Conservation (phyloP, 2,797 vertebrate species). For the Erethizon dorsatum region DNA sequence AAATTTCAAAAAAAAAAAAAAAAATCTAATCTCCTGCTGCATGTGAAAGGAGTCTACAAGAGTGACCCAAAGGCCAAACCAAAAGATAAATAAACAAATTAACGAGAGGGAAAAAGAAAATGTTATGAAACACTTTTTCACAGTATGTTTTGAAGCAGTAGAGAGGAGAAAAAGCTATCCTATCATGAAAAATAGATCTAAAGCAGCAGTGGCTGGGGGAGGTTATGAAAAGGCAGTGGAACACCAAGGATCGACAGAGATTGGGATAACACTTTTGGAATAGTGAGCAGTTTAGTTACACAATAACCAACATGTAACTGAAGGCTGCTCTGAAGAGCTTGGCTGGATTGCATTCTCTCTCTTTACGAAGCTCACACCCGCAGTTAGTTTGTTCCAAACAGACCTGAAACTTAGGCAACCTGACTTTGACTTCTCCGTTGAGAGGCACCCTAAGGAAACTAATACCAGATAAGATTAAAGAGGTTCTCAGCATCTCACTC, state of each 20-base stretch:
- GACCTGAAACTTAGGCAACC: conserved; percentile 62
- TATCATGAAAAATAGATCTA: conserved; percentile 82
- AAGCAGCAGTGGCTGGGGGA: conserved; percentile 54
- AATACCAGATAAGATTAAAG: conserved; percentile 67
- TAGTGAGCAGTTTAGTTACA: conserved; percentile 70
- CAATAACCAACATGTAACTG: neutral
- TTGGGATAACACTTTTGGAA: conserved; percentile 57
- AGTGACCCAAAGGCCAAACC: conserved; percentile 54
- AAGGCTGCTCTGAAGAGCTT: conserved; percentile 55
- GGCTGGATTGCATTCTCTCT: neutral
- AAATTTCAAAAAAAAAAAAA: conserved; percentile 75
- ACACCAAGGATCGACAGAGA: conserved; percentile 48
- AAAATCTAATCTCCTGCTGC: conserved; percentile 54
- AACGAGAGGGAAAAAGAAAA: conserved; percentile 39
- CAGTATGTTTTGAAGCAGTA: conserved; percentile 60
- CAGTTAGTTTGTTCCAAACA: neutral
- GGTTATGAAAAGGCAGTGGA: conserved; percentile 28
- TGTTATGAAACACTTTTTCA: conserved; percentile 60
- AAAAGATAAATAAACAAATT: neutral
- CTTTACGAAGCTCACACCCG: neutral
- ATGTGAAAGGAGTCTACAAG: neutral
- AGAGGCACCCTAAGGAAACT: conserved; percentile 57
- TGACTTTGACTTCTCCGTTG: conserved; percentile 66
- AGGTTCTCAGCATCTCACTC: conserved; percentile 11
- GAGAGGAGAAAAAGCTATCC: conserved; percentile 49